A percentile compares a stretch with the other conserved stretches of the same genome.
phyloP scores from a whole-genome alignment of 2,113 vertebrate genomes.

The Peromyscus maniculatus region DNA sequence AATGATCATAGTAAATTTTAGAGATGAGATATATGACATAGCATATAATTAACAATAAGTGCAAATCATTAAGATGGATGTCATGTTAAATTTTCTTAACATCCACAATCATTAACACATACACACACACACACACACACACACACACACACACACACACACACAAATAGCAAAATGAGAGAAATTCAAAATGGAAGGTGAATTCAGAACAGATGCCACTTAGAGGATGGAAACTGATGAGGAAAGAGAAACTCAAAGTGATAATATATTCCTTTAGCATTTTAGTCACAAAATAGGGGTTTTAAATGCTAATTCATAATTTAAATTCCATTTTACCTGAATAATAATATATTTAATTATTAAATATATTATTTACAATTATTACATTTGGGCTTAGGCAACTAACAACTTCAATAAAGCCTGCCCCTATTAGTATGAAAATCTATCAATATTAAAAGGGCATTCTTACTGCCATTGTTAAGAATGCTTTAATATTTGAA shows the following conservation, averaged over 20 bases:
- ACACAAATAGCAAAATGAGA: neutral
- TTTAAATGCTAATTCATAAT: neutral
- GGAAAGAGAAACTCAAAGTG: neutral
- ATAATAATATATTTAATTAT: neutral
- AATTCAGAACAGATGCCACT: neutral
- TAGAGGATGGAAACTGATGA: neutral
- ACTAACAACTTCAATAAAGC: conserved; percentile 26
- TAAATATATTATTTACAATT: neutral
- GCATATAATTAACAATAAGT: neutral
- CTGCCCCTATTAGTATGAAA: neutral
- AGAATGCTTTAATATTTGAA: conserved; percentile 12
- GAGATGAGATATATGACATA: neutral
- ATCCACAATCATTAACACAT: neutral
- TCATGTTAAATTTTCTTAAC: neutral
- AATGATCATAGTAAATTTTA: neutral
- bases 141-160: neutral
- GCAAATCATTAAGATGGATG: neutral
- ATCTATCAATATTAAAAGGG: neutral
- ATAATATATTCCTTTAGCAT: neutral
- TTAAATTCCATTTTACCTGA: neutral
- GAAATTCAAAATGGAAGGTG: neutral
- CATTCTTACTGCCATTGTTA: neutral
- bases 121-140: neutral
- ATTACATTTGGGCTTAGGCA: neutral
- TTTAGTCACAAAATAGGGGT: neutral